Evolutionary conservation across 2,888 invertebrate genomes (phyloP), one percentile per base, ranked within the genome.

Genomic region (Therioaphis trifolii): DNA sequence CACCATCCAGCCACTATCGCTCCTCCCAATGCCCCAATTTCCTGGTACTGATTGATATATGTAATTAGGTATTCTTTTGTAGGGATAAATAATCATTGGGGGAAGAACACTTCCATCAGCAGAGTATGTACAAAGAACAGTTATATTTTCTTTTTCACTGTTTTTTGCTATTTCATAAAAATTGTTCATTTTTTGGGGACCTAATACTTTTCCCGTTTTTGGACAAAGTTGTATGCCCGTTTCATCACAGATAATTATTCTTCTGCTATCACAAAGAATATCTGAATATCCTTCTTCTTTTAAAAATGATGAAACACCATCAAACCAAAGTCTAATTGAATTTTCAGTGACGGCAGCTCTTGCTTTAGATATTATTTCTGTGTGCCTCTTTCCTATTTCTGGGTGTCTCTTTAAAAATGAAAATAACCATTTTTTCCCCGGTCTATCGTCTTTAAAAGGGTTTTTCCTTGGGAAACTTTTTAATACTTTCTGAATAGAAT

Each of bases 101-200:
- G 68, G 14, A 21, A 40, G 43, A 14, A 21, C 12, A 11, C 14
- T 43, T n/a, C 63, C 11, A 35, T 66, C 63, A 35, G 35, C 18
- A 63, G 35, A 63, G 11, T 63, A 63, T 35, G 35, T 63, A 11
- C 63, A 63, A 29, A 35, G 35, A n/a, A 63, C 63, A 18, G 18
- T 35, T 29, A 63, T 63, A 9, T 35, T 63, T 63, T 63, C 9
- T 63, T 35, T 35, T 35, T 35, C n/a, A 40, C 40, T 43, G 43
- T 43, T 68, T 18, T 35, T 63, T 21, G 40, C 12, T 43, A 43
- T 68, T 40, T 43, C 21, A 68, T 68, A 68, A 24, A 68, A 68
- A 68, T 68, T 68, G 4, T 3, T 12, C 68, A 40, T 43, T 5
- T 4, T 43, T 43, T 21, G 40, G 4, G 43, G 21, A 0, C 4